A percentile compares a stretch with the other conserved stretches of the same genome.
These are phyloP conservation scores for Holotrichia oblita DNA, from an alignment of 1,140 invertebrate species.

Conservation along the genomic window DNA sequence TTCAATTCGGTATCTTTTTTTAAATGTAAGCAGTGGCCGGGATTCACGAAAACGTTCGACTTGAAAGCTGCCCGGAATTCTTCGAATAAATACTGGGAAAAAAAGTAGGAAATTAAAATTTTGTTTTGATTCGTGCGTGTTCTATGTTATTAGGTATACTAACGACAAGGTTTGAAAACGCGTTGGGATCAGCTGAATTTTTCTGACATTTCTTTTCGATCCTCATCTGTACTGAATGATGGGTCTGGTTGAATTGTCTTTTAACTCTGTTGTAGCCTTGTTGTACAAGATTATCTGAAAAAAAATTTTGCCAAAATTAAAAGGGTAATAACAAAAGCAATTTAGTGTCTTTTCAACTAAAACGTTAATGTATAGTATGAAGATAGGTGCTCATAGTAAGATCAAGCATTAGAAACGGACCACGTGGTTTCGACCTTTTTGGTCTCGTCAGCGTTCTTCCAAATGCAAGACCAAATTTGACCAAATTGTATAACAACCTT, in stretches of 20 bases:
- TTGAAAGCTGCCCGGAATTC: not conserved
- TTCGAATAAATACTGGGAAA: not conserved
- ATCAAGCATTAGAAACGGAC: no score
- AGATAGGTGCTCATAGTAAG: no score
- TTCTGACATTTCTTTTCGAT: not conserved
- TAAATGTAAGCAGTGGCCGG: not conserved
- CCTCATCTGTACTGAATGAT: not conserved
- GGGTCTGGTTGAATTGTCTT: not conserved
- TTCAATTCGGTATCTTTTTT: conserved; percentile 5
- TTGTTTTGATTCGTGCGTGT: not conserved
- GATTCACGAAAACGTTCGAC: not conserved
- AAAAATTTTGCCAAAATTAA: no score
- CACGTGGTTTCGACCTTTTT: no score
- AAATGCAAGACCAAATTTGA: no score
- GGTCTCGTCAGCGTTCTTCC: no score
- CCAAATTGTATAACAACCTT: no score
- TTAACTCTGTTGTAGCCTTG: not conserved
- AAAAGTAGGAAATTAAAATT: not conserved
- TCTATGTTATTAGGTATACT: not conserved
- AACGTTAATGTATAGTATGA: no score
- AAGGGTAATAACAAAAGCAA: no score
- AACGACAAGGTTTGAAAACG: not conserved
- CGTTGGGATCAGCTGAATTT: not conserved
- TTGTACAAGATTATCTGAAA: no score
- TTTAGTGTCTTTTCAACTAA: no score